Percentiles rank a stretch among this genome's conserved stretches.
phyloP scores from a whole-genome alignment of 1,140 invertebrate species.

The Hylaeus anthracinus region DNA sequence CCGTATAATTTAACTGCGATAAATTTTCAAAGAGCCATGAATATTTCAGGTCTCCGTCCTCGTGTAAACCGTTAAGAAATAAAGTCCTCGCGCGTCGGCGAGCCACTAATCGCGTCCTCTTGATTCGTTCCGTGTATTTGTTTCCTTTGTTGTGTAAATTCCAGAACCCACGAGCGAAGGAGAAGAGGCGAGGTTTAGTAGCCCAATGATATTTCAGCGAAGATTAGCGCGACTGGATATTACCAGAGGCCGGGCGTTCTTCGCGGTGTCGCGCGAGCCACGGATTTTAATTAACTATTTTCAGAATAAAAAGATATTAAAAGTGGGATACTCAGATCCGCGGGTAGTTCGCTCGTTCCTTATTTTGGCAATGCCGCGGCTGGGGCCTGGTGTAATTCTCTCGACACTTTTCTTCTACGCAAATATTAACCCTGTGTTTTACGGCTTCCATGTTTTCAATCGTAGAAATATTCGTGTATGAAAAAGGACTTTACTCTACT shows the following conservation, averaged over 20 bases:
- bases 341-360: background rate
- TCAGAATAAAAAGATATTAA: slow-evolving; percentile 34
- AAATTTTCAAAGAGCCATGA: no score
- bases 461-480: background rate
- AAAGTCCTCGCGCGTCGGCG: background rate
- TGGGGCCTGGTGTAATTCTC: background rate
- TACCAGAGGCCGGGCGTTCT: background rate
- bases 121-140: slow-evolving; percentile 31
- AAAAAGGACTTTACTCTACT: no score
- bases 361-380: background rate
- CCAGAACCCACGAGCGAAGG: no score
- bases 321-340: background rate
- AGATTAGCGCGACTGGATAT: slow-evolving; percentile 32
- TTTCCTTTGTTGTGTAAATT: slow-evolving; percentile 31
- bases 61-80: background rate
- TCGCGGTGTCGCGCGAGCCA: no score
- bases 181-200: slow-evolving; percentile 18
- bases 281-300: slow-evolving; percentile 46
- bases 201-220: slow-evolving; percentile 43
- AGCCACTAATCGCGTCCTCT: slow-evolving; percentile 7
- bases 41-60: no score
- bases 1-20: no score
- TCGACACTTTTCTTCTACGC: no score
- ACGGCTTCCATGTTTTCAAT: background rate
- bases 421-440: background rate